Evolutionary conservation across 2,113 vertebrate species (phyloP).

Genomic region (Ancistrus triradiatus): DNA sequence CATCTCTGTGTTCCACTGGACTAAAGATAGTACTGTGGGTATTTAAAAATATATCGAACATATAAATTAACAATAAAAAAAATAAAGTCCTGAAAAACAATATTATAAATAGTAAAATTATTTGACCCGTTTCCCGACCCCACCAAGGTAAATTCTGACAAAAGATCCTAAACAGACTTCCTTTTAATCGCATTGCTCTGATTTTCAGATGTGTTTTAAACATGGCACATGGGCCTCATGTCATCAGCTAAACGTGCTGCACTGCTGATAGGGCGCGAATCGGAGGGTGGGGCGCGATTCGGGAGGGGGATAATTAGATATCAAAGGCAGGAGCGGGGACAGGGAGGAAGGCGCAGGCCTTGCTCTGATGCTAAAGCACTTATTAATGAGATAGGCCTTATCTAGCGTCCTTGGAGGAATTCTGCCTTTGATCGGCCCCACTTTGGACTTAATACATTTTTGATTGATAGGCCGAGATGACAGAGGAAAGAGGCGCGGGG

Average conservation of each 20-base stretch:
- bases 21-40: no score
- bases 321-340: slow-evolving; percentile 74
- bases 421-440: slow-evolving; percentile 77
- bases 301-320: slow-evolving; percentile 76
- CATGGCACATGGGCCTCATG: background rate
- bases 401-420: slow-evolving; percentile 77
- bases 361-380: slow-evolving; percentile 74
- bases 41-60: no score
- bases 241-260: slow-evolving; percentile 24
- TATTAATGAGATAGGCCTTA: slow-evolving; percentile 81
- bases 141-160: no score
- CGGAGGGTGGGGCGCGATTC: slow-evolving; percentile 7
- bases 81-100: no score
- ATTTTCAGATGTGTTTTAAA: slow-evolving; percentile 2
- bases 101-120: no score
- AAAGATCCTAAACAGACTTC: background rate
- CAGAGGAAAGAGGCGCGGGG: slow-evolving; percentile 63
- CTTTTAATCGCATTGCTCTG: slow-evolving; percentile 5
- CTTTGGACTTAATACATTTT: slow-evolving; percentile 79
- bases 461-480: slow-evolving; percentile 78
- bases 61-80: no score
- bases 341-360: slow-evolving; percentile 62
- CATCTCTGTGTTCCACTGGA: no score
- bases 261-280: slow-evolving; percentile 40
- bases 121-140: no score